Percentiles rank a stretch among this genome's conserved stretches.
These are phyloP conservation scores for Adelphocoris suturalis DNA, from an alignment of 2,888 invertebrate species.

Conservation along the genomic window DNA sequence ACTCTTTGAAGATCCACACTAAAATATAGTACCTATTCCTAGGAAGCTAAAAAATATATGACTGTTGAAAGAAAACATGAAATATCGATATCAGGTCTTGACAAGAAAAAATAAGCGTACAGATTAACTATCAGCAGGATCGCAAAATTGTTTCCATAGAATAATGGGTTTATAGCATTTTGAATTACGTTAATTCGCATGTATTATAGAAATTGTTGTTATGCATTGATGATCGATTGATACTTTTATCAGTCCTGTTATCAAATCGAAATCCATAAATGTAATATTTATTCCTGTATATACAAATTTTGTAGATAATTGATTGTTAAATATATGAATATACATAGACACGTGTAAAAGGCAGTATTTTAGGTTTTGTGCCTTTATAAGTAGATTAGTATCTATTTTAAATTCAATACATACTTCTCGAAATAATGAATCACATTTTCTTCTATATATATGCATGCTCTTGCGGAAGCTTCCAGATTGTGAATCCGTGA, in stretches of 20 bases:
- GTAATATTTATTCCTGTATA: conserved; percentile 67
- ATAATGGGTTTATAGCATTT: conserved; percentile 43
- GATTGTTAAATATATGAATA: conserved; percentile 66
- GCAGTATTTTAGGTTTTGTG: conserved; percentile 69
- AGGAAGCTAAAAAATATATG: not conserved
- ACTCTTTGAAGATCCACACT: not conserved
- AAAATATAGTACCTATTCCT: not conserved
- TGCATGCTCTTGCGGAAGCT: conserved; percentile 62
- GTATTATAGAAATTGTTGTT: conserved; percentile 68
- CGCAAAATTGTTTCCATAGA: conserved; percentile 39
- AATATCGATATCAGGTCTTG: not conserved
- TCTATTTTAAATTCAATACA: conserved; percentile 49
- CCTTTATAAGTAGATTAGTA: conserved; percentile 66
- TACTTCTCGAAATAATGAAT: conserved; percentile 40
- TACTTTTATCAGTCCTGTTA: conserved; percentile 69
- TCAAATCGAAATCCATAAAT: conserved; percentile 58
- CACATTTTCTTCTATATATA: conserved; percentile 62
- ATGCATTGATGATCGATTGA: conserved; percentile 55
- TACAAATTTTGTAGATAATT: conserved; percentile 64
- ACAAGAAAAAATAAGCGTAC: not conserved
- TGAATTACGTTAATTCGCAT: conserved; percentile 69
- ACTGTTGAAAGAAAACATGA: not conserved
- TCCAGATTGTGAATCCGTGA: conserved; percentile 63
- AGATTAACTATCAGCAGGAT: conserved; percentile 41
- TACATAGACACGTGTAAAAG: conserved; percentile 64